Conservation (phyloP, 2,888 invertebrate genomes). For the Xylota sylvarum region DNA sequence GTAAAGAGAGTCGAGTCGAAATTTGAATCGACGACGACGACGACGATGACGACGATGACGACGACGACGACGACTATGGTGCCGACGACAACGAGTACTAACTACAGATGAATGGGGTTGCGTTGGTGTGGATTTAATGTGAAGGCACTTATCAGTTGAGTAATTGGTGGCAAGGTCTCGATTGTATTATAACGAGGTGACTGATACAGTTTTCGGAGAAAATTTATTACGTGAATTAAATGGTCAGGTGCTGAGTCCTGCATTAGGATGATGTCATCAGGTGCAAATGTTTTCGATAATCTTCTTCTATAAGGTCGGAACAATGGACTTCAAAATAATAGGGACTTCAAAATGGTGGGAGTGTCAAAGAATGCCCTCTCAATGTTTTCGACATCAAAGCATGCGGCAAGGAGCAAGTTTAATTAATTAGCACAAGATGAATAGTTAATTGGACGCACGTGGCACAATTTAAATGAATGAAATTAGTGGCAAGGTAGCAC, state of each 20-base stretch:
- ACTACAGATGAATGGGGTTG: constrained; percentile 53
- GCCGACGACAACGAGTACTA: constrained; percentile 41
- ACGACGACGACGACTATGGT: constrained; percentile 16
- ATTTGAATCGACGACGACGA: constrained; percentile 60
- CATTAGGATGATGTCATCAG: constrained; percentile 36
- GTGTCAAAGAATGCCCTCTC: background rate
- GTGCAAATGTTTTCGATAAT: constrained; percentile 41
- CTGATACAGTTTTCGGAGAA: constrained; percentile 49
- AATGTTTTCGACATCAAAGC: background rate
- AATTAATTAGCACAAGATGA: constrained; percentile 32
- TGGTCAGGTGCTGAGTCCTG: constrained; percentile 37
- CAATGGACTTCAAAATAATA: background rate
- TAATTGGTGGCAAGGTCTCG: constrained; percentile 67
- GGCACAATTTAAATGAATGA: background rate
- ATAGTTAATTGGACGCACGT: constrained; percentile 13
- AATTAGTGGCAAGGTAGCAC: constrained; percentile 2
- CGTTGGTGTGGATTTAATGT: constrained; percentile 67
- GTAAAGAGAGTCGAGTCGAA: constrained; percentile 71
- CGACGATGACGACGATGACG: constrained; percentile 17
- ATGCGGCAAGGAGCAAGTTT: background rate
- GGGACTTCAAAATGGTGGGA: background rate
- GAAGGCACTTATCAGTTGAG: constrained; percentile 69
- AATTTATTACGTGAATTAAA: constrained; percentile 56
- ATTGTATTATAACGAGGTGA: constrained; percentile 70
- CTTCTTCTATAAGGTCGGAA: background rate